These are phyloP conservation scores for Escarpia spicata DNA, from an alignment of 2,888 invertebrate species.

Conservation along the genomic window DNA sequence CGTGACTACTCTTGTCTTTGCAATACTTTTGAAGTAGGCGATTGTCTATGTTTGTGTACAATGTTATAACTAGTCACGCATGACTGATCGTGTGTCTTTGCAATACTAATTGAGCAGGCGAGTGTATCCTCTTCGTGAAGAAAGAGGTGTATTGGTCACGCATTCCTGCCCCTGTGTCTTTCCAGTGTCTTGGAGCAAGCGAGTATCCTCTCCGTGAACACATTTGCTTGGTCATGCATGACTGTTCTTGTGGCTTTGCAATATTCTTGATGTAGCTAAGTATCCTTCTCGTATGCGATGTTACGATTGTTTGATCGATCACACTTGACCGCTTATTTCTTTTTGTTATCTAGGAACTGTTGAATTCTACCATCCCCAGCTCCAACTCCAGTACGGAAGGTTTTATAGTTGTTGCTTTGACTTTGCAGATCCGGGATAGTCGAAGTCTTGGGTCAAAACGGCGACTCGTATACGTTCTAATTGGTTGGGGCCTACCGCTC, in stretches of 20 bases:
- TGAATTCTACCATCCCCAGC: too few relatives aligned
- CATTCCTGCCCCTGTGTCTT: not conserved
- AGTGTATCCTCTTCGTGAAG: too few relatives aligned
- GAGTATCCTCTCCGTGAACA: not conserved
- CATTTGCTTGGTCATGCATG: not conserved
- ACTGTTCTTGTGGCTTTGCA: not conserved
- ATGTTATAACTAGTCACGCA: not conserved
- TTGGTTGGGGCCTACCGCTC: constrained; percentile 20
- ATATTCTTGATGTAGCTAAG: not conserved
- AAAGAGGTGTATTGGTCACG: not conserved
- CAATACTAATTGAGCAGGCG: not conserved
- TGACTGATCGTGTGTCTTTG: not conserved
- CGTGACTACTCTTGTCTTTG: too few relatives aligned
- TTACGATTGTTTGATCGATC: too few relatives aligned
- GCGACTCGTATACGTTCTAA: not conserved
- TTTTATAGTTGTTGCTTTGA: not conserved
- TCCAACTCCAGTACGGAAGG: too few relatives aligned
- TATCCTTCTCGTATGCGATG: not conserved
- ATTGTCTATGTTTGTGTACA: too few relatives aligned
- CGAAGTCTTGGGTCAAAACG: not conserved
- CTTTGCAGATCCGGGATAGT: not conserved
- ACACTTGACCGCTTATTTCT: too few relatives aligned
- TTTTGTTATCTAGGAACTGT: too few relatives aligned
- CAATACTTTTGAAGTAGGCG: too few relatives aligned
- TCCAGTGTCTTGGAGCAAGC: not conserved